phyloP scores from a whole-genome alignment of 2,113 vertebrate species.

The Tiliqua scincoides region DNA sequence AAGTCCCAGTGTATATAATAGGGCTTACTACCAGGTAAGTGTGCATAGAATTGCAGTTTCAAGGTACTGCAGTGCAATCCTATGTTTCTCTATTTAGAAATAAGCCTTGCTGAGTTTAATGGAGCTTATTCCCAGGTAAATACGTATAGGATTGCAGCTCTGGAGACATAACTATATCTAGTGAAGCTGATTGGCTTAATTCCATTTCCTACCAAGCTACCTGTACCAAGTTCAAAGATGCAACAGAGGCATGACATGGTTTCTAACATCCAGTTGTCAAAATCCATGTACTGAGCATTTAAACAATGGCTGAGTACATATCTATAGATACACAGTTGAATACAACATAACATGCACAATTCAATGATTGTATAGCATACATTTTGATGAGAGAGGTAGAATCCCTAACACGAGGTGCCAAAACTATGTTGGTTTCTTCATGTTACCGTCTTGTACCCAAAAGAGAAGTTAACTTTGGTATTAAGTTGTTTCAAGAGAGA shows the following conservation, averaged over 20 bases:
- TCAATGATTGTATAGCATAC: constrained; percentile 60
- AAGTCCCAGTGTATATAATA: too few relatives aligned
- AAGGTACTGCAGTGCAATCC: too few relatives aligned
- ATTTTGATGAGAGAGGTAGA: constrained; percentile 81
- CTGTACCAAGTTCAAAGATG: background rate
- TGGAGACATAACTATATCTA: background rate
- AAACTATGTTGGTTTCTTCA: constrained; percentile 37
- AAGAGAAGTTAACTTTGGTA: constrained; percentile 51
- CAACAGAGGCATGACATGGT: background rate
- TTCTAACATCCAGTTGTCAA: constrained; percentile 21
- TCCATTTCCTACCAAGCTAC: background rate
- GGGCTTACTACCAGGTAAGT: too few relatives aligned
- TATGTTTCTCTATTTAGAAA: too few relatives aligned
- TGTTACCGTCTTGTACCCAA: constrained; percentile 62
- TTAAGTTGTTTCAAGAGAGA: constrained; percentile 52
- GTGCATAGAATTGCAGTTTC: too few relatives aligned
- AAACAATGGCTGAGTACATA: constrained; percentile 71
- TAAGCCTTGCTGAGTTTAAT: too few relatives aligned
- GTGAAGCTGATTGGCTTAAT: background rate
- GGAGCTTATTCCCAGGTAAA: too few relatives aligned
- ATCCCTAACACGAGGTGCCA: constrained; percentile 57
- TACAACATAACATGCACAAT: constrained; percentile 71
- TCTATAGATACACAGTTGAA: constrained; percentile 54
- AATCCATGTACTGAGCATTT: constrained; percentile 6
- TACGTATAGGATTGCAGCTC: too few relatives aligned